Evolutionary conservation across 2,113 vertebrate genomes (phyloP), one percentile per base, ranked within the genome.

Genomic region (Phylloscopus trochilus): DNA sequence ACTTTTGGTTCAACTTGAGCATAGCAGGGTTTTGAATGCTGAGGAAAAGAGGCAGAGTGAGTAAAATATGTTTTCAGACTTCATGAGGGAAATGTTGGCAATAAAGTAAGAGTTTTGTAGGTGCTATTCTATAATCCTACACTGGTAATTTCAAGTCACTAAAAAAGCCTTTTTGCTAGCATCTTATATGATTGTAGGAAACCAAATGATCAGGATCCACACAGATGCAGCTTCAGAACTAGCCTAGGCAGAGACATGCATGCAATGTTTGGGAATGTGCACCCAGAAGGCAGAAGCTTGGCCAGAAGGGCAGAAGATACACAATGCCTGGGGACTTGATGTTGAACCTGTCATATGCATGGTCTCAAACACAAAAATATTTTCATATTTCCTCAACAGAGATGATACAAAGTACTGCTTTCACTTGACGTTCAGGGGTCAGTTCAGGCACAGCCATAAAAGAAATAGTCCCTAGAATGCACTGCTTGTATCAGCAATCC

Each of bases 401-500:
- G 69, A 27, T 90, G 75, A 83, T 60, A 74, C 31, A 64, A 83
- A 81, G 20, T 30, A 46, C 8, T 56, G 23, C 37, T 64, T 87
- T 89, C 44, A 14, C 44, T 78, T 92, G 56, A 89, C 0, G 1
- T 88, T 90, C 52, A 46, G 73, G 79, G 85, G 76, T 90, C 82
- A 90, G 26, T 52, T 86, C 66, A 96, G 64, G 52, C 56, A 81
- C 21, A 72, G n/a, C 5, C 2, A 0, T 67, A 78, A 92, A 85
- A 91, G 89, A 89, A 93, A 55, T 39, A 31, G 63, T n/a, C 60
- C 41, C 78, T 2, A 6, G n/a, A 89, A 91, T 39, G 44, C 90
- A 58, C 21, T 95, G 90, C 90, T 93, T 90, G 77, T 74, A 91
- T 96, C 96, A 95, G 92, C 92, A 94, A 11, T 86, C 72, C 89